These are phyloP conservation scores for Stegodyphus dumicola DNA, from an alignment of 1,140 invertebrate genomes.

Conservation along the genomic window DNA sequence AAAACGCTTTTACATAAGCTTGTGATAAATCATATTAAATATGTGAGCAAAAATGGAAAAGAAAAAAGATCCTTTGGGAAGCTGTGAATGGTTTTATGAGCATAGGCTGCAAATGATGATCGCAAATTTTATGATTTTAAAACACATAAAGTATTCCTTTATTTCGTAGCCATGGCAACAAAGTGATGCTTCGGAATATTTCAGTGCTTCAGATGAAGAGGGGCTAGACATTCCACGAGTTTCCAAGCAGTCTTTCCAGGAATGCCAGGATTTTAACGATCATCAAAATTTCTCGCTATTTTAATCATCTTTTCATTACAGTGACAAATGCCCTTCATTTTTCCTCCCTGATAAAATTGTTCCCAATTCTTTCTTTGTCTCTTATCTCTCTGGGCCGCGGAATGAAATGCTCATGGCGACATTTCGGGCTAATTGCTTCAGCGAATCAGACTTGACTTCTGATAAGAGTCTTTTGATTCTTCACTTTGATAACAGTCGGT, in stretches of 20 bases:
- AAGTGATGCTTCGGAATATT: too few relatives aligned
- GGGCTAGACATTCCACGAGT: neutral
- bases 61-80: too few relatives aligned
- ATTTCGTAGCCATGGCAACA: too few relatives aligned
- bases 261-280: neutral
- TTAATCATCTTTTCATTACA: constrained; percentile 48
- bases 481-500: constrained; percentile 18
- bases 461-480: constrained; percentile 20
- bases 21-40: too few relatives aligned
- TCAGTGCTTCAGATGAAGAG: too few relatives aligned
- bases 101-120: too few relatives aligned
- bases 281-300: constrained; percentile 26
- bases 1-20: too few relatives aligned
- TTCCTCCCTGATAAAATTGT: constrained; percentile 26
- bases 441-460: neutral
- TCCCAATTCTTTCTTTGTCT: neutral
- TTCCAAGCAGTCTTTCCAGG: neutral
- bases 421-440: constrained; percentile 32
- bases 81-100: too few relatives aligned
- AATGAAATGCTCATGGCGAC: constrained; percentile 27
- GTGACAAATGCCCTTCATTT: constrained; percentile 22
- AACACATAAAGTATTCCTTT: too few relatives aligned
- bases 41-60: too few relatives aligned
- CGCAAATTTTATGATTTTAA: too few relatives aligned
- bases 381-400: neutral